Evolutionary conservation across 2,113 vertebrate genomes (phyloP).

Genomic region (Perognathus longimembris): DNA sequence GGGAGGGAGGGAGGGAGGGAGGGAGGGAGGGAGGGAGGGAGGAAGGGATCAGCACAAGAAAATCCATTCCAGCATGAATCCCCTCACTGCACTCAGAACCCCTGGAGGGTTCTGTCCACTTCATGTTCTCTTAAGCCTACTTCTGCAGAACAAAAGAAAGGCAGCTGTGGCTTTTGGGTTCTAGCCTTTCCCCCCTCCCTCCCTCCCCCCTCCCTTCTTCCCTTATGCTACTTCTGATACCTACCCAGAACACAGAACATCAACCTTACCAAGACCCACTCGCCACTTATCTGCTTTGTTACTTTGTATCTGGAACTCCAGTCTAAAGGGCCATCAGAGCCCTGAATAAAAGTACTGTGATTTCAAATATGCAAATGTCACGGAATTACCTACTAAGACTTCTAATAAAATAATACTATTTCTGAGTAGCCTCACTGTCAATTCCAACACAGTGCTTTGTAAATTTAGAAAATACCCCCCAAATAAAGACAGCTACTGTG

Average conservation of each 20-base stretch:
- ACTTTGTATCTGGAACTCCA: not conserved
- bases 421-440: conserved; percentile 1
- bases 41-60: not conserved
- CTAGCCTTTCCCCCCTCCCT: not conserved
- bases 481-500: conserved; percentile 4
- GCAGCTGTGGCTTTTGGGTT: not conserved
- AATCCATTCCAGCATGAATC: conserved; percentile 17
- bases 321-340: conserved; percentile 10
- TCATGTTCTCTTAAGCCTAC: not conserved
- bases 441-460: conserved; percentile 10
- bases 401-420: conserved; percentile 21
- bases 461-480: conserved; percentile 29
- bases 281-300: not conserved
- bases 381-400: not conserved
- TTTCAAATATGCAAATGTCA: conserved; percentile 50
- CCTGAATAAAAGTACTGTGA: not conserved
- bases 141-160: conserved; percentile 50
- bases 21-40: not conserved
- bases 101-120: not conserved
- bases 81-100: not conserved
- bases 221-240: not conserved
- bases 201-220: too few species aligned
- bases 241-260: not conserved
- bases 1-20: not conserved
- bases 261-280: not conserved